phyloP scores from a whole-genome alignment of 2,113 vertebrate species.

The Hippolais icterina region DNA sequence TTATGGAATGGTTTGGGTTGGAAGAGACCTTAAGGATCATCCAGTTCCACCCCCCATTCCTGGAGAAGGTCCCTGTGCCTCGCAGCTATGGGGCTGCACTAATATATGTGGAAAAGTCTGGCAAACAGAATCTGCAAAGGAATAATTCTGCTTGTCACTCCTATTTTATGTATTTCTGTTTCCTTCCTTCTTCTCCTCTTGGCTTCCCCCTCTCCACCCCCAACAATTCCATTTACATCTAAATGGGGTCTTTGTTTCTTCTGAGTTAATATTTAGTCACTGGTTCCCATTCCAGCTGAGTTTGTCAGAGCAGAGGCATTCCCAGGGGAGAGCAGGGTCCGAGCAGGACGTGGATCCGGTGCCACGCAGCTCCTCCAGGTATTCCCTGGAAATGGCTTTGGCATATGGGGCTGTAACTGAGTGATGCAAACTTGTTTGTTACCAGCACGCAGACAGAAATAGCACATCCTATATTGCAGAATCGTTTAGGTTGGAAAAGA shows the following conservation, averaged over 20 bases:
- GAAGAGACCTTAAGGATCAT: not conserved
- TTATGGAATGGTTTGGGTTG: not conserved
- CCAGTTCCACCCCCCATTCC: not conserved
- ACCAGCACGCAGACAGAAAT: not conserved
- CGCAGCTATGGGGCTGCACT: not conserved
- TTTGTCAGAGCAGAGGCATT: not conserved
- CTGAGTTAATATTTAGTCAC: constrained; percentile 26
- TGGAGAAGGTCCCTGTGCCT: constrained; percentile 36
- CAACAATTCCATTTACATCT: not conserved
- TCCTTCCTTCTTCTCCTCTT: not conserved
- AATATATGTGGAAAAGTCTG: constrained; percentile 6
- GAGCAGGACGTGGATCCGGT: not conserved
- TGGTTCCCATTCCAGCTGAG: not conserved
- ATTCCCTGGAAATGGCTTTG: not conserved
- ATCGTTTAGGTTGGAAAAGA: not conserved
- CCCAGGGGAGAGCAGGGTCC: not conserved
- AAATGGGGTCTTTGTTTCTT: constrained; percentile 25
- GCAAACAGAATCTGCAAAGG: not conserved
- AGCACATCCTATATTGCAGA: not conserved
- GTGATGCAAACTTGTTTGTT: not conserved
- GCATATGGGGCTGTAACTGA: not conserved
- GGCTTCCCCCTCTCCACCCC: rapidly evolving
- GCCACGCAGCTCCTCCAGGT: not conserved
- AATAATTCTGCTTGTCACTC: not conserved
- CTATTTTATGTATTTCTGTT: constrained; percentile 18